Percentiles rank a stretch among this genome's conserved stretches.
phyloP scores from a whole-genome alignment of 2,113 vertebrate species.

The Sander lucioperca region DNA sequence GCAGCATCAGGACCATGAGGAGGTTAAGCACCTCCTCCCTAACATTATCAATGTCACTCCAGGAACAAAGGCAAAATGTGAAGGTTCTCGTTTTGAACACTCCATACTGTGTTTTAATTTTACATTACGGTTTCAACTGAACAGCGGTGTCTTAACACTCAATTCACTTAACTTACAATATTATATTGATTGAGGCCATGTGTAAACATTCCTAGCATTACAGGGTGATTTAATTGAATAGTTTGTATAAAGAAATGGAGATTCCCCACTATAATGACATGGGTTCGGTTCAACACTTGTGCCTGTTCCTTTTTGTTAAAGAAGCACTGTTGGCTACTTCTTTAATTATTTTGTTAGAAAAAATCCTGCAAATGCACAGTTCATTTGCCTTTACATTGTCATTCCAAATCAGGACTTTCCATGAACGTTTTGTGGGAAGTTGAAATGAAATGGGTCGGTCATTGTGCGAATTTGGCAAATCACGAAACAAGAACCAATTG shows the following conservation, averaged over 20 bases:
- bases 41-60: slow-evolving; percentile 30
- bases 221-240: neutral
- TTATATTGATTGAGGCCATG: neutral
- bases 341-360: neutral
- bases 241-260: neutral
- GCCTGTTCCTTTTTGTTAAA: too few species aligned
- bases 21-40: slow-evolving; percentile 2
- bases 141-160: neutral
- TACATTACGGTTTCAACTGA: neutral
- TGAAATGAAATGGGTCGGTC: too few species aligned
- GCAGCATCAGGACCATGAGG: slow-evolving; percentile 70
- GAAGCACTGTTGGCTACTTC: neutral
- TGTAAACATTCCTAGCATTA: neutral
- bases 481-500: too few species aligned
- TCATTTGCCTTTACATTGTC: neutral
- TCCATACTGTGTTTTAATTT: neutral
- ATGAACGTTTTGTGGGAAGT: neutral
- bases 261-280: neutral
- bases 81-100: neutral
- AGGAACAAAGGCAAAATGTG: slow-evolving; percentile 5
- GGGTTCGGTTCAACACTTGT: neutral
- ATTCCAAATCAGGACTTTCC: neutral
- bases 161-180: neutral
- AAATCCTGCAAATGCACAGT: neutral
- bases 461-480: too few species aligned